Base-by-base conservation (phyloP, 53 echinoderm and acorn worm species). In the Pentamera pediparva region DNA sequence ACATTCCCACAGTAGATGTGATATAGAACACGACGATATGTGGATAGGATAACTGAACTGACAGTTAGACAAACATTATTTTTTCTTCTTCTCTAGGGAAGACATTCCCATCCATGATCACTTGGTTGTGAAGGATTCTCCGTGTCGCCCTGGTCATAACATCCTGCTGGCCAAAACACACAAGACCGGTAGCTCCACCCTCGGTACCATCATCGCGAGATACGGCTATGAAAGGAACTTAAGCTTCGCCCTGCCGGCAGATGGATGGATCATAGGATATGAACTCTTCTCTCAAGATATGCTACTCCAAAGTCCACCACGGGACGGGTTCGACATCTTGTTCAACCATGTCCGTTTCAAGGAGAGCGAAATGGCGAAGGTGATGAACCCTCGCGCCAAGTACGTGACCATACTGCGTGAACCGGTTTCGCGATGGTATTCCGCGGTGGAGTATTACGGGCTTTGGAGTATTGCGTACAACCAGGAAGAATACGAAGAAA, bases 151-250 rank as follows among this genome's bases (percentile, higher is more conserved):
- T n/a, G n/a, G n/a, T n/a, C n/a, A 54, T 1, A 54, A 28, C 39
- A 35, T 64, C 11, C 38, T 64, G 13, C 64, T 64, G 1, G 41
- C 38, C 11, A 64, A 64, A 35, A 64, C 64, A 10, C 64, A 64
- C 10, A 36, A 37, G 22, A 64, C 64, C 6, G 64, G 18, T 34
- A 22, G 64, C 15, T 31, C 61, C 5, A 61, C 61, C 35, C 28
- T 61, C 61, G 34, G 32, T 2, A 61, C 29, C 10, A 61, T 61
- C 35, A 61, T 61, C 34, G 61, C 29, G 19, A 31, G 61, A 20
- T 61, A 61, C n/a, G 61, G 61, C 31, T 3, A 29, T n/a, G 61
- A 35, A 32, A 30, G 61, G 32, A 61, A 61, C 35, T 61, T 61
- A 32, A 4, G 32, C 2, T 61, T 61, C 32, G 61, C 61, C 5